phyloP scores from a whole-genome alignment of 2,113 vertebrate genomes.

The Lagopus muta region DNA sequence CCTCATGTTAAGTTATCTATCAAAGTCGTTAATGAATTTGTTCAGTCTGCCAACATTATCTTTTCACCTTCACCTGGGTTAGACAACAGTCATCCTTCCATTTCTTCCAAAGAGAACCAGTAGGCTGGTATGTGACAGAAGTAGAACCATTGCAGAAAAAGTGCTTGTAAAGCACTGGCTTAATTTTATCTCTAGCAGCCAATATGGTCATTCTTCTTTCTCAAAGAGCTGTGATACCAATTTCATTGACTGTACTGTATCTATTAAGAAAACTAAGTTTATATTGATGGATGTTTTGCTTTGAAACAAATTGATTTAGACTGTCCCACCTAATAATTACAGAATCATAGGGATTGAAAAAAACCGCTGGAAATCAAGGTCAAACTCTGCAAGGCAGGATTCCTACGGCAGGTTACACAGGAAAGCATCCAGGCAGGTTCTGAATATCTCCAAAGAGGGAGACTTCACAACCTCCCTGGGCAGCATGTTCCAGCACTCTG shows the following conservation, averaged over 20 bases:
- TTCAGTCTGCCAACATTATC: neutral
- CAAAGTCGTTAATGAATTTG: neutral
- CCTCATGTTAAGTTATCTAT: neutral
- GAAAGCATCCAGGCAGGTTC: too few species aligned
- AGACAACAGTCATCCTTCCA: neutral
- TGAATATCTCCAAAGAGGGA: too few species aligned
- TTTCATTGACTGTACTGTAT: neutral
- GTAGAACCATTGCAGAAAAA: neutral
- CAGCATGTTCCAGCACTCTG: too few species aligned
- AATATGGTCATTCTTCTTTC: neutral
- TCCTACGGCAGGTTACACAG: too few species aligned
- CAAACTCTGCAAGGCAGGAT: too few species aligned
- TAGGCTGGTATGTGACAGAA: neutral
- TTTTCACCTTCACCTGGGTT: neutral
- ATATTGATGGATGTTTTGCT: neutral
- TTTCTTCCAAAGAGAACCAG: neutral
- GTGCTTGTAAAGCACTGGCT: neutral
- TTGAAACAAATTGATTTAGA: neutral
- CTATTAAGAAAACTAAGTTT: neutral
- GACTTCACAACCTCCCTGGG: too few species aligned
- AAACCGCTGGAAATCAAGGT: too few species aligned
- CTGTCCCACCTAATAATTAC: neutral
- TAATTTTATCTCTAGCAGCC: neutral
- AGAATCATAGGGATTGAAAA: too few species aligned
- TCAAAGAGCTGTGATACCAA: neutral